Conservation (phyloP, 2,888 invertebrate species). For the Conomelus anceps region DNA sequence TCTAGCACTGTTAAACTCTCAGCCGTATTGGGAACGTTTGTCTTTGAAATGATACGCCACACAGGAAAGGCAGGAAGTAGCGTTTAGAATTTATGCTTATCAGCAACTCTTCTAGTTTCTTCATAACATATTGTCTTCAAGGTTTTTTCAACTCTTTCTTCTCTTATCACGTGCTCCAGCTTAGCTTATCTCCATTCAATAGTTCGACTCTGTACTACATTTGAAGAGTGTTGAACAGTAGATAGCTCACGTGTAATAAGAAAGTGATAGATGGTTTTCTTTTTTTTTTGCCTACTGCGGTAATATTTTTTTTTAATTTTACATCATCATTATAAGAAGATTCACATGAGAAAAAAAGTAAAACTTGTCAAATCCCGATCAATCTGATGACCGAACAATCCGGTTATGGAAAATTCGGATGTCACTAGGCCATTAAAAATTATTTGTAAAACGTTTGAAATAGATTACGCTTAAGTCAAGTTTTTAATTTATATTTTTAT, state of each 20-base stretch:
- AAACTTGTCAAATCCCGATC: no score
- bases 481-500: no score
- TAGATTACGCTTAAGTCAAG: no score
- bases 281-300: background rate
- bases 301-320: background rate
- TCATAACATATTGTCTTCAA: background rate
- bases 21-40: background rate
- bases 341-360: background rate
- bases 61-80: background rate
- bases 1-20: background rate
- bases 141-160: background rate
- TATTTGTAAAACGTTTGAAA: no score
- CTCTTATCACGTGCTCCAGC: background rate
- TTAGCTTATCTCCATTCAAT: background rate
- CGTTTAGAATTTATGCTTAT: background rate
- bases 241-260: background rate
- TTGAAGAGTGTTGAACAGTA: background rate
- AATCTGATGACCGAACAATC: no score
- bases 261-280: background rate
- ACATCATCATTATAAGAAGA: no score
- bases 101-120: background rate
- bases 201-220: background rate
- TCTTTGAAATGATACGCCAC: background rate
- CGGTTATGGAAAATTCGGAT: no score
- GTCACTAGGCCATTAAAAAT: no score